These are phyloP conservation scores for Zaprionus lineosus DNA, from an alignment of 2,888 invertebrate genomes.

Conservation along the genomic window DNA sequence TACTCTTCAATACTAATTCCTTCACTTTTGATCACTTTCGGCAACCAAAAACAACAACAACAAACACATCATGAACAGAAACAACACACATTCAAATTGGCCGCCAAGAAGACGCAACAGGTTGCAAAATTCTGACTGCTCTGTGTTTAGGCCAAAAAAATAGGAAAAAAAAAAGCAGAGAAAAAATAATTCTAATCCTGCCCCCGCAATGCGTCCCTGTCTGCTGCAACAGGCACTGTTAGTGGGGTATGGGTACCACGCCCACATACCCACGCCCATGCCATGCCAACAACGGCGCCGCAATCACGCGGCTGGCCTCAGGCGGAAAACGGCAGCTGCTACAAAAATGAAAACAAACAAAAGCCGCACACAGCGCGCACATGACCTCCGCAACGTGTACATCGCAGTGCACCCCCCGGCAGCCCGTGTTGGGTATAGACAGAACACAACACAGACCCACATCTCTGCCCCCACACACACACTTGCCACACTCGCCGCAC, in stretches of 20 bases:
- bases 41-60: conserved; percentile 15
- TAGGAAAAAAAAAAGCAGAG: no score
- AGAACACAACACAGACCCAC: neutral
- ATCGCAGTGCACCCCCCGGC: conserved; percentile 13
- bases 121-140: conserved; percentile 52
- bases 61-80: conserved; percentile 5
- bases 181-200: no score
- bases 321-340: conserved; percentile 29
- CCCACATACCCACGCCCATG: conserved; percentile 16
- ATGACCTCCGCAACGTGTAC: conserved; percentile 55
- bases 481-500: neutral
- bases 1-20: conserved; percentile 44
- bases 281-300: conserved; percentile 9
- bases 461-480: neutral
- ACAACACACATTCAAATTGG: conserved; percentile 18
- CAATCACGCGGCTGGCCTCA: conserved; percentile 59
- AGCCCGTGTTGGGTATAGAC: no score
- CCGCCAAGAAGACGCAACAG: conserved; percentile 58
- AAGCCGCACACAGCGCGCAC: conserved; percentile 38
- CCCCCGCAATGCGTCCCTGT: neutral
- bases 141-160: conserved; percentile 42
- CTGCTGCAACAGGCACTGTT: neutral
- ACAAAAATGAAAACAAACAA: conserved; percentile 37
- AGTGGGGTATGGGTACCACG: neutral
- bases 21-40: conserved; percentile 37